These are phyloP conservation scores for Gnathonemus echidnorhynchus DNA, from an alignment of 2,113 vertebrate genomes.

Conservation along the genomic window DNA sequence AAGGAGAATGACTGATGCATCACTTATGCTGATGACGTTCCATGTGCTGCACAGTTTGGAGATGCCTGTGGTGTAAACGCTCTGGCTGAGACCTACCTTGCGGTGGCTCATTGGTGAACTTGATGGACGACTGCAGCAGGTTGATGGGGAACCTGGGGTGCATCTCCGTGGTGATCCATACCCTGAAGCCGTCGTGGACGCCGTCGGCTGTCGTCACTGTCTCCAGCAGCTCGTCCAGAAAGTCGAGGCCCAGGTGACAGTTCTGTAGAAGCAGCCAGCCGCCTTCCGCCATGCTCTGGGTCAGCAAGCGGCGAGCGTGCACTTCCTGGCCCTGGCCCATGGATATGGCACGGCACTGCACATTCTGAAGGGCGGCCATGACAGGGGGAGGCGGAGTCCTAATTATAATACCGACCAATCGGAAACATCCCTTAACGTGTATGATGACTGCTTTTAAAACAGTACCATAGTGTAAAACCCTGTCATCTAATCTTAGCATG, in stretches of 20 bases:
- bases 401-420: background rate
- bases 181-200: slow-evolving; percentile 54
- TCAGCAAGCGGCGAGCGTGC: slow-evolving; percentile 68
- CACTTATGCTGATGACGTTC: background rate
- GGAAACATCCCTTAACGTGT: background rate
- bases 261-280: slow-evolving; percentile 82
- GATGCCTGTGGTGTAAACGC: background rate
- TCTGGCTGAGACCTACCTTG: slow-evolving; percentile 53
- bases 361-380: slow-evolving; percentile 46
- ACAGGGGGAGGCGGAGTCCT: background rate
- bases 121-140: slow-evolving; percentile 73
- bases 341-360: slow-evolving; percentile 64
- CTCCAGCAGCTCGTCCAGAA: slow-evolving; percentile 71
- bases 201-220: slow-evolving; percentile 51
- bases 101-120: slow-evolving; percentile 79
- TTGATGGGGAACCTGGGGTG: slow-evolving; percentile 72
- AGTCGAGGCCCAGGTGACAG: slow-evolving; percentile 73
- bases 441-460: background rate
- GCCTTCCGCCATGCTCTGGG: slow-evolving; percentile 66
- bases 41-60: background rate
- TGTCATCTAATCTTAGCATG: background rate
- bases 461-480: background rate
- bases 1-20: background rate
- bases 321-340: slow-evolving; percentile 81
- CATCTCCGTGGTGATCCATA: slow-evolving; percentile 75